phyloP scores from a whole-genome alignment of 2,888 invertebrate genomes.

The Macrosiphum euphorbiae region DNA sequence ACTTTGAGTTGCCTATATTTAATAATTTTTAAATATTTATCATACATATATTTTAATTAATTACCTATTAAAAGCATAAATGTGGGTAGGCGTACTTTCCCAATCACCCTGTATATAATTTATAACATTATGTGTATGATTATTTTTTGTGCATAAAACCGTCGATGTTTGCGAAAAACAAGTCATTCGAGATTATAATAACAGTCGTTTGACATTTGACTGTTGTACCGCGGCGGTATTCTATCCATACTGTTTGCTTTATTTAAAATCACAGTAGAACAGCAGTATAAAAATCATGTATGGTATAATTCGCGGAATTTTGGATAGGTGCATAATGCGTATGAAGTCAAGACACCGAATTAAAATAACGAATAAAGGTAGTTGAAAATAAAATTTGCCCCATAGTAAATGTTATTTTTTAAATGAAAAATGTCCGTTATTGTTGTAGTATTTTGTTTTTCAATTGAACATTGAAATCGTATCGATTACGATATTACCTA shows the following conservation, averaged over 20 bases:
- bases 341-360: neutral
- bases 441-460: neutral
- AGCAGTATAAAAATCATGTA: neutral
- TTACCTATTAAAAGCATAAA: neutral
- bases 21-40: too few species aligned
- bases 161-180: neutral
- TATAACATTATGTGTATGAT: neutral
- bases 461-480: neutral
- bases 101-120: neutral
- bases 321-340: neutral
- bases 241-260: neutral
- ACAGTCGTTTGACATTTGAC: neutral
- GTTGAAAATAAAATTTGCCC: neutral
- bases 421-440: neutral
- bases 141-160: neutral
- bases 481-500: neutral
- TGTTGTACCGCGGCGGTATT: neutral
- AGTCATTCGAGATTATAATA: slow-evolving; percentile 1
- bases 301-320: neutral
- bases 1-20: neutral
- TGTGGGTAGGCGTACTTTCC: neutral
- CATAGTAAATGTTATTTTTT: neutral
- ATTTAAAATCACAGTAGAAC: neutral
- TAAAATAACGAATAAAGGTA: neutral
- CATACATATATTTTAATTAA: neutral